phyloP scores from a whole-genome alignment of 2,113 vertebrate genomes.

The Heterotis niloticus region DNA sequence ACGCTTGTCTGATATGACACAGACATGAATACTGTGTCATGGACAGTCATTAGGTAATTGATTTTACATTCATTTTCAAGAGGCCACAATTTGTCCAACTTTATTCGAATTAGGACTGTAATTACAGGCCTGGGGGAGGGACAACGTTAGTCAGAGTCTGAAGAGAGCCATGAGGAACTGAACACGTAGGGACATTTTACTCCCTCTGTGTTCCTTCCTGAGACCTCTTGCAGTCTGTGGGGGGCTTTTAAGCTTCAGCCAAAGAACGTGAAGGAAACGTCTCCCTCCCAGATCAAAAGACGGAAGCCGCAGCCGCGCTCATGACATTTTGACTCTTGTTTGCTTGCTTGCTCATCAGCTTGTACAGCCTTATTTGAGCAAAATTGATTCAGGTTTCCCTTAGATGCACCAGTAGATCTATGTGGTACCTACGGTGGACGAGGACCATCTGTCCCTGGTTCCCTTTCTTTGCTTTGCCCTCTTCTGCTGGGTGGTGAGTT shows the following conservation, averaged over 20 bases:
- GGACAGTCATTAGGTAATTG: neutral
- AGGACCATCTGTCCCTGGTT: no score
- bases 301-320: neutral
- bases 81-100: neutral
- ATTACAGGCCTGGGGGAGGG: neutral
- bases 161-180: neutral
- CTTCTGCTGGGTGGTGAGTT: no score
- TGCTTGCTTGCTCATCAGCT: no score
- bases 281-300: conserved; percentile 43
- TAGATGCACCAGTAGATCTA: no score
- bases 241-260: conserved; percentile 55
- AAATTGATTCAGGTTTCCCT: no score
- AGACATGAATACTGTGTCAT: conserved; percentile 4
- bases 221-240: conserved; percentile 22
- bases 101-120: conserved; percentile 15
- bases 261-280: conserved; percentile 54
- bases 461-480: no score
- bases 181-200: neutral
- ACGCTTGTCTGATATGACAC: neutral
- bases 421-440: no score
- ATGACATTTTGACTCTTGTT: neutral
- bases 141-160: neutral
- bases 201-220: no score
- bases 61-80: conserved; percentile 10
- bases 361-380: no score